Evolutionary conservation across 2,113 vertebrate species (phyloP), one percentile per base, ranked within the genome.

Genomic region (Urocynchramus pylzowi): DNA sequence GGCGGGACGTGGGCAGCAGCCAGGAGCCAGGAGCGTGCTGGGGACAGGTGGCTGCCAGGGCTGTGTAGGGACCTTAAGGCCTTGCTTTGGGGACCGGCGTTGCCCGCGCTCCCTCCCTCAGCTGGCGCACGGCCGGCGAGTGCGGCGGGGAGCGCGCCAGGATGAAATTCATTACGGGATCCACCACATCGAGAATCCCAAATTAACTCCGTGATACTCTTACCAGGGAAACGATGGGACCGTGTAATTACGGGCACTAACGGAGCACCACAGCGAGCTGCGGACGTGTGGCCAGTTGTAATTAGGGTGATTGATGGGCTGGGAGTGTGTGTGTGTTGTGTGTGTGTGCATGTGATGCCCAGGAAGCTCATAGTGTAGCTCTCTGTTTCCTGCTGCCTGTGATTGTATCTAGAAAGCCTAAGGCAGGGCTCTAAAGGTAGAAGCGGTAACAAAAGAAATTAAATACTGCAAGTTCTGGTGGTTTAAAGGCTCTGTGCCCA

Each of bases 341-440:
- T 30, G 24, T 1, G 67, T 5, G n/a, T 56, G 70, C 6, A 42
- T 91, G 81, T 52, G 95, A 93, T 95, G 94, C 92, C 84, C 87
- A 59, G 96, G 97, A 96, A 97, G 95, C 96, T 95, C 92, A 78
- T 91, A 69, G 11, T 12, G 17, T 56, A 81, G 85, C 52, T 45
- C 59, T 45, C 44, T 24, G 61, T 61, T 96, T 97, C 96, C 97
- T 95, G 71, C 85, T 75, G 86, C 54, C 93, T 53, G 35, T 73
- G 96, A 95, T 97, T 44, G 3, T 53, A 96, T 96, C 94, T 96
- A 68, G 89, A 95, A 78, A 95, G 95, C 89, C 93, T 90, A 90
- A 92, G 92, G 92, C 92, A 90, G 88, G 71, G 88, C 84, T 93
- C 95, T 79, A 21, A 74, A 96, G 81, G 80, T 56, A 97, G 92